Conservation (phyloP, 2,888 invertebrate species). For the Bursaphelenchus okinawaensis region DNA sequence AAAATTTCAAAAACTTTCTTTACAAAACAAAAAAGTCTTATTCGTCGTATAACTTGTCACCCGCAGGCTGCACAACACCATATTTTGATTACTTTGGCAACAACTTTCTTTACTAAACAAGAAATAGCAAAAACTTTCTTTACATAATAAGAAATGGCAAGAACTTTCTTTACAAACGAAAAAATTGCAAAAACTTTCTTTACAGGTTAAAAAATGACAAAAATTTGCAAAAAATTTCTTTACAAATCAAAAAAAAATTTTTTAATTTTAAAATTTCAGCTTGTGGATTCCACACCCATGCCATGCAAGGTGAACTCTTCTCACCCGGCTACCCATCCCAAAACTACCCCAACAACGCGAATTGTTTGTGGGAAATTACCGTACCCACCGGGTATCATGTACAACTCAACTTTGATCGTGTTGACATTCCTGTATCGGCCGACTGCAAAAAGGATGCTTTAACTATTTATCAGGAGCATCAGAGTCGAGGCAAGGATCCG, state of each 20-base stretch:
- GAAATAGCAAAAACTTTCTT: no score
- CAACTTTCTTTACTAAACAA: no score
- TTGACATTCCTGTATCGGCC: slow-evolving; percentile 39
- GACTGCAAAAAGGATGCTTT: slow-evolving; percentile 42
- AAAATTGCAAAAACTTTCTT: no score
- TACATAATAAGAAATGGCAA: no score
- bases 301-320: slow-evolving; percentile 36
- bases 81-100: no score
- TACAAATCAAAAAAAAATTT: no score
- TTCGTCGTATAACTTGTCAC: no score
- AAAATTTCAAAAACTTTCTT: background rate
- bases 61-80: no score
- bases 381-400: slow-evolving; percentile 49
- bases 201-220: no score
- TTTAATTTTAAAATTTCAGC: slow-evolving; percentile 12
- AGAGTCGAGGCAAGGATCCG: slow-evolving; percentile 42
- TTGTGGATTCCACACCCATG: slow-evolving; percentile 45
- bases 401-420: slow-evolving; percentile 33
- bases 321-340: slow-evolving; percentile 33
- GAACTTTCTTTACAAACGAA: no score
- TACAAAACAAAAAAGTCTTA: no score
- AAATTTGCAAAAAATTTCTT: background rate
- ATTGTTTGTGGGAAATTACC: slow-evolving; percentile 51
- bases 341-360: slow-evolving; percentile 39
- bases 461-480: slow-evolving; percentile 47